phyloP scores from a whole-genome alignment of 2,113 vertebrate species.

The Uria lomvia region DNA sequence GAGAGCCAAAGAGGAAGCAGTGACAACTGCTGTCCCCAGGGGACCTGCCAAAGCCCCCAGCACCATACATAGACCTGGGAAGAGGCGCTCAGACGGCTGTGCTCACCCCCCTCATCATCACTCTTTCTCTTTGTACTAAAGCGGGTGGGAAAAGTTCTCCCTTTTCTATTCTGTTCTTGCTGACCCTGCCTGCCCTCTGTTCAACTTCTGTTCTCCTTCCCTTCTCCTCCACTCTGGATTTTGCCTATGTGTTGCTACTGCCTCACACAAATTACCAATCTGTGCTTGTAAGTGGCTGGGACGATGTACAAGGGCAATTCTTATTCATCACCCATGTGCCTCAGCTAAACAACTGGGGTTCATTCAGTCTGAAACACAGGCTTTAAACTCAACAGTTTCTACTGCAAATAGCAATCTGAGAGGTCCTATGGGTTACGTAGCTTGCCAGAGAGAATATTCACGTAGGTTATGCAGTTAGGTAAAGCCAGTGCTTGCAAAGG shows the following conservation, averaged over 20 bases:
- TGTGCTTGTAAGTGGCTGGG: not conserved
- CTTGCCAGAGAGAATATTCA: not conserved
- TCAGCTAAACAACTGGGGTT: not conserved
- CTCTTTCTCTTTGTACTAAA: not conserved
- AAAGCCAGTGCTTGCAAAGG: not conserved
- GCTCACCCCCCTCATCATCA: not conserved
- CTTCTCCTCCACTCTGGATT: not conserved
- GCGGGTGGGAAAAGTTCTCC: fast-evolving
- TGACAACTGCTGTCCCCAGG: not conserved
- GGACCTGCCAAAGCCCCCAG: not conserved
- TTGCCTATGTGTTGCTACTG: not conserved
- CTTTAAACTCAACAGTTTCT: not conserved
- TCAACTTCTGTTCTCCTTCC: not conserved
- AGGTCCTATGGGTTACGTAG: not conserved
- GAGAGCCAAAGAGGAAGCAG: not conserved
- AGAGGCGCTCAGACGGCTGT: not conserved
- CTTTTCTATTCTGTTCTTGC: not conserved
- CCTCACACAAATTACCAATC: not conserved
- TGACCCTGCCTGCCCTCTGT: not conserved
- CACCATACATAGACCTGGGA: not conserved
- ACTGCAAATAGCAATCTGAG: not conserved
- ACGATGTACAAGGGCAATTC: not conserved
- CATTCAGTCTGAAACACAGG: not conserved
- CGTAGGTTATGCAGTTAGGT: not conserved
- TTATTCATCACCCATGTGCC: not conserved